Evolutionary conservation across 1,140 invertebrate species (phyloP).

Genomic region (Cotesia glomerata): DNA sequence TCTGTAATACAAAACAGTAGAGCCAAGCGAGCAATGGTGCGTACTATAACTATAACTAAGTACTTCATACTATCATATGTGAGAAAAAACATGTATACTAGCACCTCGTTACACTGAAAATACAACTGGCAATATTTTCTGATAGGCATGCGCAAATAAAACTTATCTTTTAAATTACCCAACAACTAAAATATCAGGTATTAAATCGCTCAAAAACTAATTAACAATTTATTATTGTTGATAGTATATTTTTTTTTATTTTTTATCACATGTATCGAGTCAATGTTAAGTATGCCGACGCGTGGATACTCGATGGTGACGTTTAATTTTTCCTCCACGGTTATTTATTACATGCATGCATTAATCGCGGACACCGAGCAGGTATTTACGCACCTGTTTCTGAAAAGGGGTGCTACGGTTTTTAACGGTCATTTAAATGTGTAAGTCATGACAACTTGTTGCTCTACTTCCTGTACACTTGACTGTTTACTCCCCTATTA

Average conservation of each 20-base stretch:
- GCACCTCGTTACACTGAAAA: constrained; percentile 48
- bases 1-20: background rate
- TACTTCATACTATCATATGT: constrained; percentile 18
- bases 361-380: background rate
- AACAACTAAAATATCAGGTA: background rate
- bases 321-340: background rate
- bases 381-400: constrained; percentile 33
- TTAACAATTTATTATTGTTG: too few species aligned
- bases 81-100: constrained; percentile 42
- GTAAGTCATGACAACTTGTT: background rate
- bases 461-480: background rate
- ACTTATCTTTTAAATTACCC: background rate
- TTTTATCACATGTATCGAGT: too few species aligned
- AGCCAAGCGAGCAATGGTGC: constrained; percentile 40
- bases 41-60: constrained; percentile 25
- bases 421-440: background rate
- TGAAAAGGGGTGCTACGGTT: constrained; percentile 6
- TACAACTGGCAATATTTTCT: constrained; percentile 3
- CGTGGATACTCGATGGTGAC: too few species aligned
- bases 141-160: background rate
- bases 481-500: too few species aligned
- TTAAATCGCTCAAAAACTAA: too few species aligned
- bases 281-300: too few species aligned
- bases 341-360: background rate
- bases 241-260: too few species aligned